Conservation (phyloP, 92 coral and sea anemone species). For the Blastomussa wellsi region DNA sequence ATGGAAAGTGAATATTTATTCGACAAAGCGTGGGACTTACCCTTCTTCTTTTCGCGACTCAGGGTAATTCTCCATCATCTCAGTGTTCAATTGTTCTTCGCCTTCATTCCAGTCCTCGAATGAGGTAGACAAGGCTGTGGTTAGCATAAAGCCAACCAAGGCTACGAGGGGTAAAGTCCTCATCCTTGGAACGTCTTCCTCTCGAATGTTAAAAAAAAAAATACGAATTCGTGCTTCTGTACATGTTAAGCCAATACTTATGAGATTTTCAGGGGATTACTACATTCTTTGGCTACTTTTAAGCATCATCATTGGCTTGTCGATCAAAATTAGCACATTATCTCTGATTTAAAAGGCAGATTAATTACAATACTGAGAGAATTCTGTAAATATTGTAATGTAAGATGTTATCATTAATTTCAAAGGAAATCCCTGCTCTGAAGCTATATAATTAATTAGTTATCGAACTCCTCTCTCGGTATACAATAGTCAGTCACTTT, state of each 20-base stretch:
- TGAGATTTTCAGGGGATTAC: neutral
- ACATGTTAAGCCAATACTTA: neutral
- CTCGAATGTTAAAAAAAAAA: neutral
- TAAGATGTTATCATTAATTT: too few relatives aligned
- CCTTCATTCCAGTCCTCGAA: neutral
- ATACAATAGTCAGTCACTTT: neutral
- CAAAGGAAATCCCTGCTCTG: neutral
- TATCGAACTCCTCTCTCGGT: neutral
- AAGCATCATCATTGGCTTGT: neutral
- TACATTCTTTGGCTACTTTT: neutral
- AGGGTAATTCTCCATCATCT: neutral
- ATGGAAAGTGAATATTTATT: too few relatives aligned
- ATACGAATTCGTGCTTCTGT: neutral
- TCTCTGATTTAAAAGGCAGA: neutral
- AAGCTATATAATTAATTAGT: neutral
- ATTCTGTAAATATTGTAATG: neutral
- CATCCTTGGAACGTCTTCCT: neutral
- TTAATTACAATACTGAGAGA: neutral
- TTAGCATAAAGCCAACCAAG: neutral
- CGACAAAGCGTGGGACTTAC: neutral
- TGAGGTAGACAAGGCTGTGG: neutral
- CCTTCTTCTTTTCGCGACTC: neutral
- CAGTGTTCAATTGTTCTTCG: neutral
- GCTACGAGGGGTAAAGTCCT: neutral
- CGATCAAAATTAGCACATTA: neutral